phyloP scores from a whole-genome alignment of 2,888 invertebrate species.

The Tuta absoluta region DNA sequence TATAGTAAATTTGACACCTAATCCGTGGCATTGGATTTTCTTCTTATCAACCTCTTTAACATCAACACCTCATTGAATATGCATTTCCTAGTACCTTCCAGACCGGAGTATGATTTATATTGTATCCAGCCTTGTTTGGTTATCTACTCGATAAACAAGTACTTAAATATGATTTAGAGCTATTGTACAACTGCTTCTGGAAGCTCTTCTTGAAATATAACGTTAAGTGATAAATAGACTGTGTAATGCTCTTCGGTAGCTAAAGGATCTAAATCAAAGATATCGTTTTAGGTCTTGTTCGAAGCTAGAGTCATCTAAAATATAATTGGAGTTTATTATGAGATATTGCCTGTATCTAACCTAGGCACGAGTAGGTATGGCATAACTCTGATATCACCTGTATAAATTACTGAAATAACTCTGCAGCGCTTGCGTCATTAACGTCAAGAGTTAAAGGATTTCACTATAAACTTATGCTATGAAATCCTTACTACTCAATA shows the following conservation, averaged over 20 bases:
- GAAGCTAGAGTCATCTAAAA: not conserved
- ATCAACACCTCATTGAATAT: conserved; percentile 48
- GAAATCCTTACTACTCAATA: no score
- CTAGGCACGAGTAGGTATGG: not conserved
- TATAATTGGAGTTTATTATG: not conserved
- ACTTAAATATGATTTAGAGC: conserved; percentile 61
- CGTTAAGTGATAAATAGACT: conserved; percentile 6
- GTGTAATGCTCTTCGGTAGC: conserved; percentile 22
- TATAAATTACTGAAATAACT: no score
- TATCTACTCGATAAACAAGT: conserved; percentile 45
- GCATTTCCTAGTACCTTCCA: conserved; percentile 52
- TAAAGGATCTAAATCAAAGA: conserved; percentile 1
- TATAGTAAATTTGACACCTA: no score
- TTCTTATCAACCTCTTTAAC: conserved; percentile 24
- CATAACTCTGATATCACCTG: not conserved
- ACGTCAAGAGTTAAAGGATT: no score
- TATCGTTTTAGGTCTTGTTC: not conserved
- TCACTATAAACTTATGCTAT: no score
- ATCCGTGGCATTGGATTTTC: no score
- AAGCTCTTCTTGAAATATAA: conserved; percentile 1
- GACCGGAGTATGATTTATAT: conserved; percentile 62
- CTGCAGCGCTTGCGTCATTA: no score
- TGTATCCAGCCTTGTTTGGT: conserved; percentile 58
- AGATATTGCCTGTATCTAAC: not conserved
- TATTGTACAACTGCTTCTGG: conserved; percentile 24